Evolutionary conservation across 2,797 vertebrate genomes (phyloP).

Genomic region (Esox lucius): DNA sequence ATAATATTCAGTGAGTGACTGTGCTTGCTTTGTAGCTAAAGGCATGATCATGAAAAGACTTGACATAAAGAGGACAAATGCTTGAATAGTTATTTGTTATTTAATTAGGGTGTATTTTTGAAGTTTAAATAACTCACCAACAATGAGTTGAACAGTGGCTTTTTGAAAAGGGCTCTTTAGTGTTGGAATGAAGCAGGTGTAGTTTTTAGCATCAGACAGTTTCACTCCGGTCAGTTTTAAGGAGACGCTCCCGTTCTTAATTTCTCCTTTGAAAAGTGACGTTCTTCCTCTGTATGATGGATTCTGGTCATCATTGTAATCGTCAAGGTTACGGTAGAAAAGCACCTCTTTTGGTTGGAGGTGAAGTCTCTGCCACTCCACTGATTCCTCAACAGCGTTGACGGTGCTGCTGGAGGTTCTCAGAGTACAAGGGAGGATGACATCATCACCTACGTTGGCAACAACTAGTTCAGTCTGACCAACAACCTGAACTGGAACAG

Average conservation of each 20-base stretch:
- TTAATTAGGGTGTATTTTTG: not conserved
- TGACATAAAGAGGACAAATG: not conserved
- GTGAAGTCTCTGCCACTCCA: not conserved
- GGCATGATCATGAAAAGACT: not conserved
- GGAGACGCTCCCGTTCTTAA: not conserved
- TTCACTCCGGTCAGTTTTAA: not conserved
- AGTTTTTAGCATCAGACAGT: not conserved
- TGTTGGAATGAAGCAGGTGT: not conserved
- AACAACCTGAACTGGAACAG: too few species aligned
- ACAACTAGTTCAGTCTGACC: not conserved
- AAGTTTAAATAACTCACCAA: not conserved
- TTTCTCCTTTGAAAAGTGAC: not conserved
- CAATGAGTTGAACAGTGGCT: not conserved
- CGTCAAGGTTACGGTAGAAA: not conserved
- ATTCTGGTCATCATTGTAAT: not conserved
- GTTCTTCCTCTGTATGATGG: not conserved
- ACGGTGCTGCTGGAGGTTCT: not conserved
- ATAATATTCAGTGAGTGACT: too few species aligned
- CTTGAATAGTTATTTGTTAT: not conserved
- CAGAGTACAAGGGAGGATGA: not conserved
- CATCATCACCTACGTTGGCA: not conserved
- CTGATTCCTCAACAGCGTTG: not conserved
- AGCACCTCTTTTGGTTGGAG: not conserved
- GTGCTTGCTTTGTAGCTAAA: not conserved
- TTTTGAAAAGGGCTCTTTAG: not conserved